These are phyloP conservation scores for Tetragnatha versicolor DNA, from an alignment of 1,140 invertebrate species.

Conservation along the genomic window DNA sequence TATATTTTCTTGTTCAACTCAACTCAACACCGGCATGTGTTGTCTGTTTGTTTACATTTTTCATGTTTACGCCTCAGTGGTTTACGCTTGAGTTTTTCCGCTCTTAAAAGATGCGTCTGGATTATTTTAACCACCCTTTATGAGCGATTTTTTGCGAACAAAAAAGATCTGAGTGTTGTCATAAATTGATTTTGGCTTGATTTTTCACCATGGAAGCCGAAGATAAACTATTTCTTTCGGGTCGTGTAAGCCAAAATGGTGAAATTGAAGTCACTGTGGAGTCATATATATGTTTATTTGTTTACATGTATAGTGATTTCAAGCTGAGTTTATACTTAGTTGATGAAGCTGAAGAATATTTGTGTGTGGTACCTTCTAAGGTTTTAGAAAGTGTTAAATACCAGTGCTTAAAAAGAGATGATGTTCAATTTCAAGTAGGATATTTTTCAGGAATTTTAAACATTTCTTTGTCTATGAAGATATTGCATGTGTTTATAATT, in stretches of 20 bases:
- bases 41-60: no score
- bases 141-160: no score
- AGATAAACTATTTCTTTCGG: not conserved
- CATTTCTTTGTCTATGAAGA: not conserved
- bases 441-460: not conserved
- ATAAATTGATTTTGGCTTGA: no score
- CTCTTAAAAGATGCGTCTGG: no score
- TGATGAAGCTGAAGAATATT: not conserved
- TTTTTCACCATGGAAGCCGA: not conserved
- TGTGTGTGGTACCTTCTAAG: not conserved
- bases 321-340: not conserved
- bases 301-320: slow-evolving; percentile 15
- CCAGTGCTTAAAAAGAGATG: not conserved
- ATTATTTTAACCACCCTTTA: no score
- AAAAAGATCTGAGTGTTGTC: no score
- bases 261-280: not conserved
- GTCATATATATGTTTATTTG: slow-evolving; percentile 25
- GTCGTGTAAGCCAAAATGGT: not conserved
- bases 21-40: no score
- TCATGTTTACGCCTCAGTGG: no score
- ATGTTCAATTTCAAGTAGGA: not conserved
- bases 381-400: not conserved
- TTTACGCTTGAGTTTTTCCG: no score
- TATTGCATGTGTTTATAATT: not conserved
- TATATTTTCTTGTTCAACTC: no score